Conservation (phyloP, 2,113 vertebrate species). For the Leptodactylus fuscus region DNA sequence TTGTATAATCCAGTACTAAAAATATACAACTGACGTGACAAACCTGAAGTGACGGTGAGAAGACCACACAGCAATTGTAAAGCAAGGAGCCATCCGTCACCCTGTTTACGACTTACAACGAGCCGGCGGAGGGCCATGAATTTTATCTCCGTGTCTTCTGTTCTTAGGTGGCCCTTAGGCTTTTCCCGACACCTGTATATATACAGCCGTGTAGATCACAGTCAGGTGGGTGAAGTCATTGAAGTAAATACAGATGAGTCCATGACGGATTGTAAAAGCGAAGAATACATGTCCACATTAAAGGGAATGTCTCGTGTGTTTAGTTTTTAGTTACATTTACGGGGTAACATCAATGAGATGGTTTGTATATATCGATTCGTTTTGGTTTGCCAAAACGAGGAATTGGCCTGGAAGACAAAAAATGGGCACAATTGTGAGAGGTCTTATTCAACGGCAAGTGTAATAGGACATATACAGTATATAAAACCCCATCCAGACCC, state of each 20-base stretch:
- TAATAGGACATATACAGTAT: no score
- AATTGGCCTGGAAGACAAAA: no score
- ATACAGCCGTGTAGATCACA: conserved; percentile 38
- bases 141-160: background rate
- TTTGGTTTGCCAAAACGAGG: no score
- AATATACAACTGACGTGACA: background rate
- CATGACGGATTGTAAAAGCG: background rate
- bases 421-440: no score
- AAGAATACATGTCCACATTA: background rate
- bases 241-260: background rate
- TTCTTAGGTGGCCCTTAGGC: conserved; percentile 43
- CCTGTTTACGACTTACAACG: conserved; percentile 31
- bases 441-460: no score
- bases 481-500: no score
- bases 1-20: background rate
- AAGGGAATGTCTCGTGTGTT: background rate
- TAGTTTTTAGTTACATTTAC: no score
- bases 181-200: conserved; percentile 47
- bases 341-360: no score
- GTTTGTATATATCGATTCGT: no score
- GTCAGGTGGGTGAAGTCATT: background rate
- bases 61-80: background rate
- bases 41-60: background rate
- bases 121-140: conserved; percentile 4
- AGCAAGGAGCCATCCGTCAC: background rate